Conservation (phyloP, 2,888 invertebrate genomes). For the Acronicta aceris region DNA sequence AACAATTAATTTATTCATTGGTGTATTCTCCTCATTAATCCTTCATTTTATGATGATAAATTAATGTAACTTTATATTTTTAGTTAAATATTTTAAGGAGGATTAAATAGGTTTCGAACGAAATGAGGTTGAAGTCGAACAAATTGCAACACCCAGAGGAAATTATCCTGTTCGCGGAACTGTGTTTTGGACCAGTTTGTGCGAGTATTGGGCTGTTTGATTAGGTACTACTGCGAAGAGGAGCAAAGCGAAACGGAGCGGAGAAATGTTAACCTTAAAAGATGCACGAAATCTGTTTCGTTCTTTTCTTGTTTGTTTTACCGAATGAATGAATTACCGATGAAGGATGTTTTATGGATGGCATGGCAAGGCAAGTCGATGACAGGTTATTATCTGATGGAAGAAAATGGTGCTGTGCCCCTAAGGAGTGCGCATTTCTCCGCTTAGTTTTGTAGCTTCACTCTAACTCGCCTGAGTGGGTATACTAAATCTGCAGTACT, state of each 20-base stretch:
- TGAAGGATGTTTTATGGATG: too few species aligned
- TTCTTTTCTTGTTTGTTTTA: too few species aligned
- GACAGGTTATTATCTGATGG: too few species aligned
- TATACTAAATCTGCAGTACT: too few species aligned
- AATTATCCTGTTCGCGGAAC: constrained; percentile 30
- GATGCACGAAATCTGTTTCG: too few species aligned
- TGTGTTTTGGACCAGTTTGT: constrained; percentile 32
- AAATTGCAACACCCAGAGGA: constrained; percentile 18
- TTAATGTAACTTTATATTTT: constrained; percentile 20
- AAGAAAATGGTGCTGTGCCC: too few species aligned
- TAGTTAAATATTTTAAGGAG: constrained; percentile 14
- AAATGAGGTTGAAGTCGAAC: constrained; percentile 21
- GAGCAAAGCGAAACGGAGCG: background rate
- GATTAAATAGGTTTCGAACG: background rate
- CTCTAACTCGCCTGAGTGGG: too few species aligned
- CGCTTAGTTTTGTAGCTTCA: too few species aligned
- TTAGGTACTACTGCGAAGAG: too few species aligned
- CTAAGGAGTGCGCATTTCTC: too few species aligned
- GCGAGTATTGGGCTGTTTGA: constrained; percentile 7
- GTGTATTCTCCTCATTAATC: constrained; percentile 21
- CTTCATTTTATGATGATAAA: constrained; percentile 6
- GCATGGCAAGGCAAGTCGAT: too few species aligned
- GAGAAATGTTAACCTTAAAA: background rate
- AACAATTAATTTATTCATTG: constrained; percentile 33
- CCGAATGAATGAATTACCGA: too few species aligned